phyloP scores from a whole-genome alignment of 2,797 vertebrate species.

The Rhodeus uyekii region DNA sequence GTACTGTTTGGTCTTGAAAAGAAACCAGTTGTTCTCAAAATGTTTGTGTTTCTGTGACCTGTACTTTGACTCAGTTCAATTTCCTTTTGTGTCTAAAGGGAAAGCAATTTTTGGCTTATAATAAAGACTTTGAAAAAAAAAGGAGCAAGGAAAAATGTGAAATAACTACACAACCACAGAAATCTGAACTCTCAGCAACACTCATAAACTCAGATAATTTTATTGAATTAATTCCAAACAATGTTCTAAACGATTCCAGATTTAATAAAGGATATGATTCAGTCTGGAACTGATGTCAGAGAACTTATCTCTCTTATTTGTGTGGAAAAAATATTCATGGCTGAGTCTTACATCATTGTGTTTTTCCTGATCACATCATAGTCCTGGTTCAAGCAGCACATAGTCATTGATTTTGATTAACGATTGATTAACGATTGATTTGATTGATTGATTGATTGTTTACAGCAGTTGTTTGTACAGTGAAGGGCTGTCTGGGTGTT shows the following conservation, averaged over 20 bases:
- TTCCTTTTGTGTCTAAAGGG: not conserved
- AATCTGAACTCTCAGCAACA: not conserved
- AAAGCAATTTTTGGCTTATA: constrained; percentile 2
- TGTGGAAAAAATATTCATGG: not conserved
- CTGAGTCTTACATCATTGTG: not conserved
- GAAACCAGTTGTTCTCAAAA: not conserved
- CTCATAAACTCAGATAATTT: not conserved
- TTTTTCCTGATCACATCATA: not conserved
- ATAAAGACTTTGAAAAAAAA: not conserved
- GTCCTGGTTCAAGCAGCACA: not conserved
- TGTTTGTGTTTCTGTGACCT: not conserved
- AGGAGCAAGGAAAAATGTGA: not conserved
- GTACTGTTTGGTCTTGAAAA: not conserved
- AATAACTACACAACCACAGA: not conserved
- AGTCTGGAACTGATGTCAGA: not conserved
- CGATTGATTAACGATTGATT: constrained; percentile 13
- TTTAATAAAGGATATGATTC: not conserved
- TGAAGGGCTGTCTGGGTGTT: not conserved
- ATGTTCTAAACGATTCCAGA: not conserved
- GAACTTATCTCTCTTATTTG: not conserved
- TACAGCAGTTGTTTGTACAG: constrained; percentile 23
- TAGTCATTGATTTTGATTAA: constrained; percentile 4
- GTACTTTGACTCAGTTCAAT: not conserved
- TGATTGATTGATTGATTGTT: constrained; percentile 1
- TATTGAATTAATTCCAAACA: not conserved